phyloP scores from a whole-genome alignment of 1,140 invertebrate genomes.

The Drosophila murphyi region DNA sequence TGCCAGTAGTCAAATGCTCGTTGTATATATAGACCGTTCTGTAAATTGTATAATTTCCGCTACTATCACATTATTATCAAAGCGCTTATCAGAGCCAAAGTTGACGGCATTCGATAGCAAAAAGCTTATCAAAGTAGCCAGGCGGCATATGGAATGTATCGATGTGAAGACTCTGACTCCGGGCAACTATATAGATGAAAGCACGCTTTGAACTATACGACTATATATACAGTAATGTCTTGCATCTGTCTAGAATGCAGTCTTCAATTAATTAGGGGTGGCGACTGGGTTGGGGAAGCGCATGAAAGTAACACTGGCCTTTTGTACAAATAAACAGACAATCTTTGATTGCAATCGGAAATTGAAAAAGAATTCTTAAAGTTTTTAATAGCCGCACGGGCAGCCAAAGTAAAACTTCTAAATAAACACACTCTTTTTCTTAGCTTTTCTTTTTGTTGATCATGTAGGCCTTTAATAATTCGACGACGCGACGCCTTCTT shows the following conservation, averaged over 20 bases:
- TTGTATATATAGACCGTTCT: constrained; percentile 41
- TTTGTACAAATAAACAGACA: constrained; percentile 73
- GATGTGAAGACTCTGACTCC: background rate
- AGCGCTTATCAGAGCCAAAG: constrained; percentile 53
- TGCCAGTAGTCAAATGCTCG: background rate
- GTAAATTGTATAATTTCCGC: constrained; percentile 71
- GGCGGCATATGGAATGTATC: constrained; percentile 40
- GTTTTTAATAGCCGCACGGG: constrained; percentile 55
- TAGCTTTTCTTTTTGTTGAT: constrained; percentile 11
- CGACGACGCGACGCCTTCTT: constrained; percentile 26
- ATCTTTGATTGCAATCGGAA: constrained; percentile 69
- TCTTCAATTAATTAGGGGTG: background rate
- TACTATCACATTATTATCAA: constrained; percentile 54
- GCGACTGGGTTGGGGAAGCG: background rate
- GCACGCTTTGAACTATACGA: constrained; percentile 37
- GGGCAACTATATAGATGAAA: constrained; percentile 29
- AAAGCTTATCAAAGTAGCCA: constrained; percentile 5
- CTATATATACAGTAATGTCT: constrained; percentile 4
- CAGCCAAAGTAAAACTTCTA: constrained; percentile 8
- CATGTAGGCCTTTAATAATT: constrained; percentile 20
- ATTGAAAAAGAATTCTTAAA: constrained; percentile 50
- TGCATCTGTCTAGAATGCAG: constrained; percentile 25
- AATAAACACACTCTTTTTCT: constrained; percentile 29
- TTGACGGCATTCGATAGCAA: constrained; percentile 15
- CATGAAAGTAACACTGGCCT: constrained; percentile 25